Base-by-base conservation (phyloP, 2,113 vertebrate genomes). In the Uria aalge region DNA sequence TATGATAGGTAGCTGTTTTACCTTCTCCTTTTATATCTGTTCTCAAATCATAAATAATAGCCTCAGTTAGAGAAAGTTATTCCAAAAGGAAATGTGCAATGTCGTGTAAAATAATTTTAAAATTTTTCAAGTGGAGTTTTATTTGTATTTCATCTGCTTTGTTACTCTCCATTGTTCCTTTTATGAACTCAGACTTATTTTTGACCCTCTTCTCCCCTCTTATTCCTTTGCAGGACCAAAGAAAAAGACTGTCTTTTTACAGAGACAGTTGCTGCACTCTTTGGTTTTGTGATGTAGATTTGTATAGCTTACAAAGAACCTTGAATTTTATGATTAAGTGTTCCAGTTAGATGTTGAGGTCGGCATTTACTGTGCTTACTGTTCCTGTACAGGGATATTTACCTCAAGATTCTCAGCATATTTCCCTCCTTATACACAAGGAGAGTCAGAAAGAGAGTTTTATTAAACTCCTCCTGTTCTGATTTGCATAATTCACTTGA, bases 401-500 rank as follows among this genome's bases (percentile, higher is more conserved):
- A 75, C 92, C 55, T 85, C 64, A 74, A 94, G 80, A 78, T 88
- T 95, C 59, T 90, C 26, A 0, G 68, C 57, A 67, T 93, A 88
- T 93, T 96, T 97, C 64, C 82, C 59, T 96, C 45, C 67, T 90
- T 94, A 73, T 74, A 66, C 53, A 67, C 60, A 48, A 88, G 52
- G 50, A 47, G 86, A 53, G 43, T 93, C 78, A 91, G 92, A 96
- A 94, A 94, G 88, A 96, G 82, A 85, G 68, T 92, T 92, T 95
- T 96, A 92, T 93, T 93, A 92, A 94, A 67, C 92, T 93, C 90
- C 95, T 96, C 87, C 92, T 96, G 96, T 80, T 96, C 94, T 91
- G 43, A 96, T 97, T 97, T 97, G 95, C 96, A 94, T 97, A 90
- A 88, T 94, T 95, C 92, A 94, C 91, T 97, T 97, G 96, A 94